phyloP scores from a whole-genome alignment of 2,797 vertebrate species.

The Rhabdophis nuchalis region DNA sequence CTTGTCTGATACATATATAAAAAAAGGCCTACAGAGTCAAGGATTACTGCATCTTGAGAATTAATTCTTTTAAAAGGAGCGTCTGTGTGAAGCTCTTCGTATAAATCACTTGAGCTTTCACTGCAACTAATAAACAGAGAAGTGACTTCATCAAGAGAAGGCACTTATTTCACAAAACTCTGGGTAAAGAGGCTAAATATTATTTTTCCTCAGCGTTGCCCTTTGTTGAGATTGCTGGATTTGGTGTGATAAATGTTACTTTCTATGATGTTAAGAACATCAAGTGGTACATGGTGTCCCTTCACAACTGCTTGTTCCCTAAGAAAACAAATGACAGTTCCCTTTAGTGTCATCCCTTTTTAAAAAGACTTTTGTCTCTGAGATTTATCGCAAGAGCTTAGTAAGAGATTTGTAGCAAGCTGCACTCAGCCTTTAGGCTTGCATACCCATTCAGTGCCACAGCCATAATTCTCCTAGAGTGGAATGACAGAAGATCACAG shows the following conservation, averaged over 20 bases:
- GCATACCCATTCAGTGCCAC: constrained; percentile 53
- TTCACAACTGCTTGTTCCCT: constrained; percentile 37
- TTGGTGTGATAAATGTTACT: constrained; percentile 47
- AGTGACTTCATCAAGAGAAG: background rate
- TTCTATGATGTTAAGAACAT: constrained; percentile 39
- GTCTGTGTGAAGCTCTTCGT: background rate
- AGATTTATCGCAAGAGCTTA: constrained; percentile 70
- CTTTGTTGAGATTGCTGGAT: constrained; percentile 10
- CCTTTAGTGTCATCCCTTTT: constrained; percentile 20
- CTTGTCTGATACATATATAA: background rate
- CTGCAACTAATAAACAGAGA: background rate
- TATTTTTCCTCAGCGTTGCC: background rate
- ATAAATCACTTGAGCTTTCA: background rate
- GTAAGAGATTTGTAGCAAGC: constrained; percentile 69
- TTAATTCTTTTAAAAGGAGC: background rate
- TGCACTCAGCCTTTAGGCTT: constrained; percentile 63
- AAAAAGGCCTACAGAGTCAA: background rate
- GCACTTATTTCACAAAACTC: constrained; percentile 10
- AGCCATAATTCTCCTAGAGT: constrained; percentile 61
- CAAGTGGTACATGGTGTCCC: constrained; percentile 40
- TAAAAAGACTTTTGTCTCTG: constrained; percentile 53
- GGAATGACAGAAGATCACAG: constrained; percentile 66
- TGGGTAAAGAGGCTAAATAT: background rate
- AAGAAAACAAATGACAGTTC: constrained; percentile 64
- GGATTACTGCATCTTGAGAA: background rate